Evolutionary conservation across 1,140 invertebrate species (phyloP), one percentile per base, ranked within the genome.

Genomic region (Drosophila nigrodunni): DNA sequence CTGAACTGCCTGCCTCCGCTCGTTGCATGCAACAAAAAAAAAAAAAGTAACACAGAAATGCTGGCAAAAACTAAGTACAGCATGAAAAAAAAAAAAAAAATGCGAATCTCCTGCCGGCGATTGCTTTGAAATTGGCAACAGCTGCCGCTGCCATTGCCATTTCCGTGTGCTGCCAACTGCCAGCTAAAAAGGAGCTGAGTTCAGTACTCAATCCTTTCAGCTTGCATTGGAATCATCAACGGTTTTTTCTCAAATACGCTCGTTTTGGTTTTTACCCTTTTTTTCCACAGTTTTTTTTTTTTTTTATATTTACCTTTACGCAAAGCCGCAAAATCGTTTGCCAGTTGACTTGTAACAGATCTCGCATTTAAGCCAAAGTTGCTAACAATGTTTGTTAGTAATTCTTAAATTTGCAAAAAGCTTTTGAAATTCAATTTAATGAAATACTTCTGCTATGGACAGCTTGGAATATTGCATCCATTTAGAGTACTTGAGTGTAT

Each of bases 71-170:
- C 18, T 21, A 21, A 21, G 18, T 21, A 21, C 18, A 21, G 18
- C 18, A 21, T 21, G 18, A 21, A 68, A 49, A 76, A 65, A 37
- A 39, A 47, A 37, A 41, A 44, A 44, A 72, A 57, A 47, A 55
- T 64, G 66, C 44, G 50, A n/a, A 34, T 15, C 54, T 55, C 68
- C 74, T 76, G 74, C 47, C 44, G 68, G 67, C 69, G 60, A 59
- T 76, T 76, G 74, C 74, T 76, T 74, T 74, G 65, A 80, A 67
- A 77, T 72, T 77, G 71, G 61, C 67, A 74, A 50, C 49, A 43
- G 58, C 47, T 47, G 41, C 34, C 57, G 9, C 10, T 39, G 25
- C 18, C 18, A 21, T 21, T 21, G 18, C 18, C 18, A 21, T 21
- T 21, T 21, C 37, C 34, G 46, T 74, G 44, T 68, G 52, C 37